phyloP scores from a whole-genome alignment of 2,888 invertebrate species.

The Tipula vernalis region DNA sequence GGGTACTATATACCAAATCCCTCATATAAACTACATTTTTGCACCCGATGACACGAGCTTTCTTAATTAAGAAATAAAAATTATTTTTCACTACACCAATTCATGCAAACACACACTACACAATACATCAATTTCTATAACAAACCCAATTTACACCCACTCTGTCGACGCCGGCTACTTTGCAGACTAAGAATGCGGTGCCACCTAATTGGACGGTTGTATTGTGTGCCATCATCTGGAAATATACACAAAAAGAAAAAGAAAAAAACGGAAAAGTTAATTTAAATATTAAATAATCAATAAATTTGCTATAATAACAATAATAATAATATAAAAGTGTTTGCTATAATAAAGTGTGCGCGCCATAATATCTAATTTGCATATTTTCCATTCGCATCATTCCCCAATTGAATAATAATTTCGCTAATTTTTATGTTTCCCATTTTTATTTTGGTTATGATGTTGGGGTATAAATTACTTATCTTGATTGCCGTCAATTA shows the following conservation, averaged over 20 bases:
- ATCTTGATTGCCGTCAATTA: not conserved
- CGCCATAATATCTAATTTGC: not conserved
- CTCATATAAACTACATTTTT: too few species aligned
- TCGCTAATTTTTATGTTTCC: not conserved
- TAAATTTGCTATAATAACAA: not conserved
- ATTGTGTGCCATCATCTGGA: constrained; percentile 38
- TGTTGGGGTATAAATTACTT: not conserved
- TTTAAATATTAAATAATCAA: constrained; percentile 5
- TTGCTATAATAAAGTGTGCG: not conserved
- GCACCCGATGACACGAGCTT: too few species aligned
- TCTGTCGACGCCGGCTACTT: constrained; percentile 37
- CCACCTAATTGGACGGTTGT: constrained; percentile 38
- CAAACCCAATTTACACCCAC: constrained; percentile 40
- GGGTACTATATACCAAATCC: not conserved
- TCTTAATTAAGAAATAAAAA: too few species aligned
- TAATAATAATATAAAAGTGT: not conserved
- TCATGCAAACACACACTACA: constrained; percentile 16
- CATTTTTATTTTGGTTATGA: not conserved
- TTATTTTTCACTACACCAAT: not conserved
- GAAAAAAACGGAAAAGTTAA: not conserved
- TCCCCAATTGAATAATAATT: not conserved
- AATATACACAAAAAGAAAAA: constrained; percentile 16
- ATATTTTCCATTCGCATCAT: not conserved
- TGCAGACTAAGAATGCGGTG: constrained; percentile 37
- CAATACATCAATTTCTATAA: constrained; percentile 18